Conservation (phyloP, 2,113 vertebrate species). For the Salvelinus fontinalis region DNA sequence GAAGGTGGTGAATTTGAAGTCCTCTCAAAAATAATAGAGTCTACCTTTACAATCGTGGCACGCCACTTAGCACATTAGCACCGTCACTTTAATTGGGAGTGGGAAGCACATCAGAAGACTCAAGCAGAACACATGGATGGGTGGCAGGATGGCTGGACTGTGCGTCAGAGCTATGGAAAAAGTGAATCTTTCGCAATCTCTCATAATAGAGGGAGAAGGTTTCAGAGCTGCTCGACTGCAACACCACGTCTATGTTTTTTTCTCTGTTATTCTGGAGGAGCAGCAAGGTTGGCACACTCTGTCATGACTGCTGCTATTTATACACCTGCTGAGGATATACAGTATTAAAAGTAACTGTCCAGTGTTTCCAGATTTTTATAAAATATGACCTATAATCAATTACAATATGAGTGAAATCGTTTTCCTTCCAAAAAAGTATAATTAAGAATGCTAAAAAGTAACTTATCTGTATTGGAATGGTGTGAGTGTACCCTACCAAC, state of each 20-base stretch:
- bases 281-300: not conserved
- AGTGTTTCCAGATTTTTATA: not conserved
- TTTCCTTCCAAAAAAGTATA: no score
- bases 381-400: no score
- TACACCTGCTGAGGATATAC: not conserved
- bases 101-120: conserved; percentile 51
- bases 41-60: conserved; percentile 48
- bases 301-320: not conserved
- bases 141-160: conserved; percentile 19
- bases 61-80: conserved; percentile 56
- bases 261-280: conserved; percentile 26
- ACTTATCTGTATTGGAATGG: no score
- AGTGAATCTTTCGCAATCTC: conserved; percentile 38
- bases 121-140: conserved; percentile 8
- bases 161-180: conserved; percentile 54
- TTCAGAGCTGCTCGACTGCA: conserved; percentile 41
- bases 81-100: conserved; percentile 47
- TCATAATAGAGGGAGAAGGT: conserved; percentile 27
- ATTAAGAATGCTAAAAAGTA: no score
- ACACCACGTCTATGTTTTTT: conserved; percentile 34
- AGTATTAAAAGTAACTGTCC: not conserved
- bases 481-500: no score
- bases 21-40: conserved; percentile 50
- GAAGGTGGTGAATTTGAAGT: conserved; percentile 53
- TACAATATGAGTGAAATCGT: no score